A percentile compares a stretch with the other conserved stretches of the same genome.
These are phyloP conservation scores for Zeuzera pyrina DNA, from an alignment of 2,888 invertebrate genomes.

Conservation along the genomic window DNA sequence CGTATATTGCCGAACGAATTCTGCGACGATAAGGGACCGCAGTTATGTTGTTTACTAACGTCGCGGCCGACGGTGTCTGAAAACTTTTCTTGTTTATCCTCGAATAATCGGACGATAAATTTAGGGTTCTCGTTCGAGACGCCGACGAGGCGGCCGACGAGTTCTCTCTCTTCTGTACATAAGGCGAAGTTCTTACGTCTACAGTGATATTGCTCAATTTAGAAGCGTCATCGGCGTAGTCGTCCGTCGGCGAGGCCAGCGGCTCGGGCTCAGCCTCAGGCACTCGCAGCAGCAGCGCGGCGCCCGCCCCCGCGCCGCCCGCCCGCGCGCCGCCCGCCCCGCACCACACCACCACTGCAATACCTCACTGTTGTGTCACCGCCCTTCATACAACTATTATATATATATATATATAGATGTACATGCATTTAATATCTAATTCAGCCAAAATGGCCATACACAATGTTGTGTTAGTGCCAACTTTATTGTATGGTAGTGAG, in stretches of 20 bases:
- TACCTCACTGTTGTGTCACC: not conserved
- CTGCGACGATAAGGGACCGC: slow-evolving; percentile 11
- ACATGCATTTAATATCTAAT: not conserved
- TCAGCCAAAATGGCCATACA: no score
- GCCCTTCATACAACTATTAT: not conserved
- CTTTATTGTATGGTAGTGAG: no score
- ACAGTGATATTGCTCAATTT: slow-evolving; percentile 25
- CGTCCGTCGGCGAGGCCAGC: not conserved
- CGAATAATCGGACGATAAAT: slow-evolving; percentile 20
- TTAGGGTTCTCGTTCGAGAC: slow-evolving; percentile 13
- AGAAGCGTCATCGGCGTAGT: slow-evolving; percentile 10
- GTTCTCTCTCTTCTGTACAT: slow-evolving; percentile 12
- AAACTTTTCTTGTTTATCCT: slow-evolving; percentile 20
- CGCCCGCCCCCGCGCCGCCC: slow-evolving; percentile 8
- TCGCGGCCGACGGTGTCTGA: slow-evolving; percentile 15
- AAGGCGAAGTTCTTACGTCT: slow-evolving; percentile 20
- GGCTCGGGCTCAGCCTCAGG: slow-evolving; percentile 5
- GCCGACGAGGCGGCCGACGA: slow-evolving; percentile 9
- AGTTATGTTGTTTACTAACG: slow-evolving; percentile 14
- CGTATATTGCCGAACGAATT: slow-evolving; percentile 10
- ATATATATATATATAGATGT: not conserved
- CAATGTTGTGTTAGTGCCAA: no score
- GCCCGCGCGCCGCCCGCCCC: slow-evolving; percentile 17
- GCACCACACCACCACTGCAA: slow-evolving; percentile 31
- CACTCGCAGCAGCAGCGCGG: slow-evolving; percentile 7